Evolutionary conservation across 2,888 invertebrate genomes (phyloP), one percentile per base, ranked within the genome.

Genomic region (Carabus problematicus): DNA sequence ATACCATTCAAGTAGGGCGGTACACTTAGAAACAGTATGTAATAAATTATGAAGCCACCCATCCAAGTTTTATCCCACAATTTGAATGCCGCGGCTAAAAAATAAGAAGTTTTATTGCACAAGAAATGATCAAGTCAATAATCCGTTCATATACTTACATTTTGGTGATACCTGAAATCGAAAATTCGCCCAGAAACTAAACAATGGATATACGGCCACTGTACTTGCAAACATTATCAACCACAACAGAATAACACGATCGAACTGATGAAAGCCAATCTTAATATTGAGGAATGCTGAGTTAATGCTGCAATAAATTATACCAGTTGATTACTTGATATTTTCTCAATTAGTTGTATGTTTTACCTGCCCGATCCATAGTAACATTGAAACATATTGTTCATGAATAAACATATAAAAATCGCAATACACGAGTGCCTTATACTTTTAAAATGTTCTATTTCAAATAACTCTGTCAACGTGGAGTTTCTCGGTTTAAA

Each of bases 341-440:
- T n/a, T n/a, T n/a, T n/a, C n/a, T n/a, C n/a, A n/a, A n/a, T n/a
- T n/a, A n/a, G n/a, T n/a, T 29, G 29, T 29, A 29, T 29, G 2
- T 6, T 82, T 89, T 85, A 92, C 94, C 87, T 87, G 81, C 91
- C 93, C 71, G 86, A 86, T 72, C 90, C 88, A 68, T 92, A 83
- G 75, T 91, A 85, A 78, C 94, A 94, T 75, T 88, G 87, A 9
- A 90, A 84, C 16, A 89, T 83, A 6, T 91, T 91, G 75, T 94
- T 90, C 67, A 92, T 82, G 61, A 92, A 86, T 72, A 94, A 83
- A 42, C 91, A 83, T 63, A 93, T 84, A 42, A 95, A 83, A 73
- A 91, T 89, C 16, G 91, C 91, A 56, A 91, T 85, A 81, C 94
- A 95, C 73, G 95, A 90, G 79, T 95, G 91, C 79, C 94, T 93